phyloP scores from a whole-genome alignment of 37 sponge, comb jelly and placozoan species.

The Halisarca cf. caerulea region DNA sequence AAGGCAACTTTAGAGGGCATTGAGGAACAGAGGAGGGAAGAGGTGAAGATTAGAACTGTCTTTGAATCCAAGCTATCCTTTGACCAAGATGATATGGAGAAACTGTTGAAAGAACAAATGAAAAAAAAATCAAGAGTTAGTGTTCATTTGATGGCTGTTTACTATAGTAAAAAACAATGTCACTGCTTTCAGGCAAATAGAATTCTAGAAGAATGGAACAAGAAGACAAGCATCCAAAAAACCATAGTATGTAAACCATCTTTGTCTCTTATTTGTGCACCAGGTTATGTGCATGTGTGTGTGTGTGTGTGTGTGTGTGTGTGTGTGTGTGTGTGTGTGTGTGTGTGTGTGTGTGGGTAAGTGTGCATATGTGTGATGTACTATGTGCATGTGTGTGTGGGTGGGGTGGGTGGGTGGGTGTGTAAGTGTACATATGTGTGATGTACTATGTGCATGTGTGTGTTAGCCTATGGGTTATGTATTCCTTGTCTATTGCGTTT shows the following conservation, averaged over 20 bases:
- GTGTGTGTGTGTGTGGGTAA: not conserved
- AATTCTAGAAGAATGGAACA: not conserved
- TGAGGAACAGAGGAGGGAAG: not conserved
- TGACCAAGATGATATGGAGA: not conserved
- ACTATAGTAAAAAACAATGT: too few relatives aligned
- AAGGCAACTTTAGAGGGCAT: constrained; percentile 22
- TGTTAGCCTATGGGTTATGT: not conserved
- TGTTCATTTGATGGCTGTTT: too few relatives aligned
- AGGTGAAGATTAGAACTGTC: not conserved
- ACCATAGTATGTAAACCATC: not conserved
- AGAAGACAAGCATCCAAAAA: constrained; percentile 4
- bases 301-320: constrained; percentile 1
- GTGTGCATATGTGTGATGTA: not conserved
- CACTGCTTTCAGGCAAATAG: too few relatives aligned
- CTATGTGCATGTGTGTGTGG: not conserved
- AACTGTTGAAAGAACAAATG: not conserved
- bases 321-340: not conserved
- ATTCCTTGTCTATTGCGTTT: not conserved
- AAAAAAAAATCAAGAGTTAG: not conserved
- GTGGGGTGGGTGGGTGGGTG: too few relatives aligned
- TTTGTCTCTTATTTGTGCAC: too few relatives aligned
- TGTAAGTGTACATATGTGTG: not conserved
- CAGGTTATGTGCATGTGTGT: not conserved
- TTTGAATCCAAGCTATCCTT: not conserved
- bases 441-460: not conserved